Conservation (phyloP, 2,888 invertebrate species). For the Heteromyza rotundicornis region DNA sequence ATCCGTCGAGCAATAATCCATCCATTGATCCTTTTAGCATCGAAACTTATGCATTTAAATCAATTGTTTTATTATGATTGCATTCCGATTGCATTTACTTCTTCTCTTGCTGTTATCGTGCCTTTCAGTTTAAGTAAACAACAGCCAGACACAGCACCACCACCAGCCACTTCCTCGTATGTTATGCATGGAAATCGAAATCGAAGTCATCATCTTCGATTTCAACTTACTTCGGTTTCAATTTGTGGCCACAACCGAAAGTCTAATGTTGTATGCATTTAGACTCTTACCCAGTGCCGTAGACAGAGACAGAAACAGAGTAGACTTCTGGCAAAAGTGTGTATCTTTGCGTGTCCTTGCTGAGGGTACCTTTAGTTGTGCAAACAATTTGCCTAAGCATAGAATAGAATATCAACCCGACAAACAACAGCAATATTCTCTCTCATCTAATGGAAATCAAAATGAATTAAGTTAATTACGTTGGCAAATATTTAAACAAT, state of each 20-base stretch:
- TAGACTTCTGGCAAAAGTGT: not conserved
- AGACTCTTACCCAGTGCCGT: not conserved
- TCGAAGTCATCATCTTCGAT: constrained; percentile 6
- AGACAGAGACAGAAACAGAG: not conserved
- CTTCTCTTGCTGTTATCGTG: no score
- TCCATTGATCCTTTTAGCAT: no score
- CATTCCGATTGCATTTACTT: constrained; percentile 11
- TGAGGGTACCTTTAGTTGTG: constrained; percentile 39
- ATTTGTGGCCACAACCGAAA: constrained; percentile 8
- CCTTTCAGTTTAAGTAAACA: no score
- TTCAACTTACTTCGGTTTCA: not conserved
- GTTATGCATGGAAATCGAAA: constrained; percentile 39
- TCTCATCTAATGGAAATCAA: constrained; percentile 55
- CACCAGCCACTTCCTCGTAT: constrained; percentile 33
- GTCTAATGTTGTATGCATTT: not conserved
- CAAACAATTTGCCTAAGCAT: constrained; percentile 42
- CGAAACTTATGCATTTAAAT: not conserved
- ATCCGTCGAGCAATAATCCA: no score
- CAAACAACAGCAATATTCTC: not conserved
- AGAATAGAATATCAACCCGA: constrained; percentile 13
- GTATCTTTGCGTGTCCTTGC: constrained; percentile 6
- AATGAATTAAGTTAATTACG: constrained; percentile 63
- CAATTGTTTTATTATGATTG: constrained; percentile 8
- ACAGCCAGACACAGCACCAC: not conserved
- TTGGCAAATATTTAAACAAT: constrained; percentile 62